Base-by-base conservation (phyloP, 2,113 vertebrate genomes). In the Morphnarchus princeps region DNA sequence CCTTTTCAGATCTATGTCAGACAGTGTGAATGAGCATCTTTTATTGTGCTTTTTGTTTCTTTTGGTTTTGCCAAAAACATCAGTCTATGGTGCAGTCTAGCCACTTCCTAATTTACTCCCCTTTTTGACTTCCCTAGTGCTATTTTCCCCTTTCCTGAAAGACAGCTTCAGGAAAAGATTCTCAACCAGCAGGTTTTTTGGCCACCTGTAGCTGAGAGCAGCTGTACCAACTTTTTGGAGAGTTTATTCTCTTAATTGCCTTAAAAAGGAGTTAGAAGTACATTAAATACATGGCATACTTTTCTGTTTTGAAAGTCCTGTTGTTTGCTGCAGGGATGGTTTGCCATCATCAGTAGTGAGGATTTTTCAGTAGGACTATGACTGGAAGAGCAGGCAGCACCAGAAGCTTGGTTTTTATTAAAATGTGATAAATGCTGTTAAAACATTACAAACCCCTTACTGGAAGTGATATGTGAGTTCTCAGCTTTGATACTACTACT, bases 41-140 rank as follows among this genome's bases (percentile, higher is more conserved):
- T 43, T 18, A 31, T 38, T 55, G 81, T 72, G 12, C 7, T 55
- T 52, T 26, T 34, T 63, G 0, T 16, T 57, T 34, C 1, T 42
- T 15, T 47, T 52, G 36, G 20, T 66, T 43, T 50, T 3, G 0
- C 1, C 7, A 17, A 61, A 84, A 65, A 0, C 3, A 10, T 59
- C 5, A 18, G 6, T 59, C 10, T 58, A 4, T 42, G 3, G 6
- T 45, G 16, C 15, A 55, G 8, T 57, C 36, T 25, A 70, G 4
- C 3, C 11, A 13, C 3, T 84, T 89, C 6, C 2, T 55, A 47
- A 65, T 59, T 65, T 45, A 6, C 8, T 47, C 3, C 2, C 2
- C 1, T 7, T 69, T 76, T 88, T 71, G 1, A 40, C 6, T 25
- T 82, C 29, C 19, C 5, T 45, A 3, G 11, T 50, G 7, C 0